Conservation (phyloP, 2,113 vertebrate species). For the Junco hyemalis region DNA sequence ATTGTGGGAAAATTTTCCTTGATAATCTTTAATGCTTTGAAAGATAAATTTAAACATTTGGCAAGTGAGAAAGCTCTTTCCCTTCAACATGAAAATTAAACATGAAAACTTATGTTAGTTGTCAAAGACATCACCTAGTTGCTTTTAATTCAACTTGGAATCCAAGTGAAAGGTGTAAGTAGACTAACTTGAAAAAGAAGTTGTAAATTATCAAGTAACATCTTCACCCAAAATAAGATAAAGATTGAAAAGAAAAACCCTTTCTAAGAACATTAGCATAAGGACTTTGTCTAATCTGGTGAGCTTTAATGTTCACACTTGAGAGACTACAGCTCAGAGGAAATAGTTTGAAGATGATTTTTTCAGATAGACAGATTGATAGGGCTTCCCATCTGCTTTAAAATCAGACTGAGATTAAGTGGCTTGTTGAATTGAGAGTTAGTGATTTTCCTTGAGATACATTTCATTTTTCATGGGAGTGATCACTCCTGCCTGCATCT, state of each 20-base stretch:
- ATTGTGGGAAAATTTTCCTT: constrained; percentile 24
- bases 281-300: not conserved
- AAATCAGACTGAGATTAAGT: not conserved
- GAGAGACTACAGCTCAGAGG: not conserved
- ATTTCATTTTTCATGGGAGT: not conserved
- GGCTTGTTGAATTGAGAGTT: not conserved
- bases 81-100: not conserved
- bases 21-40: constrained; percentile 5
- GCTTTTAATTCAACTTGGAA: not conserved
- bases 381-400: constrained; percentile 1
- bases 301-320: constrained; percentile 8
- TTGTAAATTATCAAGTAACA: not conserved
- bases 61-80: not conserved
- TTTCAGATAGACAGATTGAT: not conserved
- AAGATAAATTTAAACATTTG: not conserved
- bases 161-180: not conserved
- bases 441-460: not conserved
- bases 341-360: not conserved
- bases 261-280: not conserved
- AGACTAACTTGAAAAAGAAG: not conserved
- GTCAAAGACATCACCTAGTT: not conserved
- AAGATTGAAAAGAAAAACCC: not conserved
- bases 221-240: not conserved
- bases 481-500: not conserved
- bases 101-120: not conserved